Evolutionary conservation across 2,113 vertebrate genomes (phyloP).

Genomic region (Pristiophorus japonicus): DNA sequence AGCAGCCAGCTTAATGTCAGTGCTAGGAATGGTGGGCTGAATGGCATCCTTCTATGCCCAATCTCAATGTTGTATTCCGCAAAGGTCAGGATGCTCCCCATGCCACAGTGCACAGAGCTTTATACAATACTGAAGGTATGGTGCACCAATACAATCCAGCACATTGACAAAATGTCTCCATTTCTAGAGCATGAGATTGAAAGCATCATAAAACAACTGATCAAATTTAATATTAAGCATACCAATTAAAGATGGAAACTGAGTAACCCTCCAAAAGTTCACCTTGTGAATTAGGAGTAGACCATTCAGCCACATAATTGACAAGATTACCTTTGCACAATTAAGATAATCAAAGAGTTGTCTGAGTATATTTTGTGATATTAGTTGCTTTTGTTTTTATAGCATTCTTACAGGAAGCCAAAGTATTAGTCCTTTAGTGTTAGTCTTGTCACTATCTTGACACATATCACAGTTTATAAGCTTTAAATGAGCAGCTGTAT

Average conservation of each 20-base stretch:
- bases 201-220: neutral
- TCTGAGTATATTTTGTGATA: neutral
- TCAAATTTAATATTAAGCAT: no score
- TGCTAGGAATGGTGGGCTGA: no score
- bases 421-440: neutral
- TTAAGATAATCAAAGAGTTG: neutral
- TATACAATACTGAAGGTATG: neutral
- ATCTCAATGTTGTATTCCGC: neutral
- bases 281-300: neutral
- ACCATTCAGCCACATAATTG: neutral
- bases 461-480: neutral
- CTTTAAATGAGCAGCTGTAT: neutral
- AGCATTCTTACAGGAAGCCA: neutral
- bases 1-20: no score
- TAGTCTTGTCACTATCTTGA: neutral
- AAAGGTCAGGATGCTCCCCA: neutral
- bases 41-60: no score
- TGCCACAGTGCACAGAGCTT: neutral
- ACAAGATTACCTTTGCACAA: neutral
- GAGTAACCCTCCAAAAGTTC: no score
- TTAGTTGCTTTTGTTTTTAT: neutral
- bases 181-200: neutral
- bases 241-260: no score
- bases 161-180: neutral
- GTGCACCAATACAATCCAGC: neutral